These are phyloP conservation scores for Montipora foliosa DNA, from an alignment of 64 coral and sea anemone species.

Conservation along the genomic window DNA sequence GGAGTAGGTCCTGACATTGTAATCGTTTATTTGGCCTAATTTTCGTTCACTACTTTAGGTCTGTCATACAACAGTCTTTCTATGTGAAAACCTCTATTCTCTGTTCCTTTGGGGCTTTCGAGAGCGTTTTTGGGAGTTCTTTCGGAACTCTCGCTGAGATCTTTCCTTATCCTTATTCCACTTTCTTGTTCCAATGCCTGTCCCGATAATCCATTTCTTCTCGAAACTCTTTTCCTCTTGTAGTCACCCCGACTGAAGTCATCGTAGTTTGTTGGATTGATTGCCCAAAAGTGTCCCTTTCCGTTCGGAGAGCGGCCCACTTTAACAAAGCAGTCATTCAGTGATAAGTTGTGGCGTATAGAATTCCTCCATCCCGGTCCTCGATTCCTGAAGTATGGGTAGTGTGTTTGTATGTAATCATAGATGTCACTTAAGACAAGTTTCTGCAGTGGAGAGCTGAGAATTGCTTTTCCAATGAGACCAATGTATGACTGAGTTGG, in stretches of 20 bases:
- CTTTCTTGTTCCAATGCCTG: not conserved
- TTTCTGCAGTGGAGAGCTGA: conserved; percentile 71
- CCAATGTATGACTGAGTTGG: conserved; percentile 83
- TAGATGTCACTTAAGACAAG: conserved; percentile 76
- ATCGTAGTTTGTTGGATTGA: conserved; percentile 68
- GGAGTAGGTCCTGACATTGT: too few relatives aligned
- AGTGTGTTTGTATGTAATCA: conserved; percentile 62
- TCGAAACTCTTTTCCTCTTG: conserved; percentile 43
- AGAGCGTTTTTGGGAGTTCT: not conserved
- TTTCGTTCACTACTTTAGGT: too few relatives aligned
- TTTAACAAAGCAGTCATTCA: conserved; percentile 79
- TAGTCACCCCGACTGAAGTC: conserved; percentile 72
- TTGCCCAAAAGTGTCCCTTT: conserved; percentile 79
- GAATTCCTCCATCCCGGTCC: conserved; percentile 74
- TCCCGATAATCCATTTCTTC: conserved; percentile 2
- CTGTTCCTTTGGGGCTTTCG: not conserved
- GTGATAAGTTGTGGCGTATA: conserved; percentile 71
- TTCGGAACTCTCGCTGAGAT: not conserved
- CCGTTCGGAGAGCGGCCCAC: conserved; percentile 64
- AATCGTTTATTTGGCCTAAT: too few relatives aligned
- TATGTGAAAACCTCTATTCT: conserved; percentile 46
- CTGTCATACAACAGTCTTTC: conserved; percentile 3
- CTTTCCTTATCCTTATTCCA: not conserved
- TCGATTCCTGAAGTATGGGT: conserved; percentile 73
- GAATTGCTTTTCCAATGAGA: conserved; percentile 72